phyloP scores from a whole-genome alignment of 2,113 vertebrate species.

The Notiomystis cincta region DNA sequence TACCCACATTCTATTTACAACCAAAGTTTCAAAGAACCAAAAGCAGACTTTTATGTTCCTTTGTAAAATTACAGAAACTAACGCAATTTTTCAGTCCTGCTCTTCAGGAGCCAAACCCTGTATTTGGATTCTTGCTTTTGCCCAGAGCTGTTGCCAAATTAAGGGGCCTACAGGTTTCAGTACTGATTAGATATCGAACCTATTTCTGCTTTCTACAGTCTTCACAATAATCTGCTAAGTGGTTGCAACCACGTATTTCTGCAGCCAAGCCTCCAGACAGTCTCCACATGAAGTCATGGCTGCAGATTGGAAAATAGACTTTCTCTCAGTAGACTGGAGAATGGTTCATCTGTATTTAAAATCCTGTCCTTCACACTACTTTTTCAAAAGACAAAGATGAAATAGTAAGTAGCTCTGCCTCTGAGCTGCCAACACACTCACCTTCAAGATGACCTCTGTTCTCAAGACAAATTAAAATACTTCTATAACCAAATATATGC shows the following conservation, averaged over 20 bases:
- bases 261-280: not conserved
- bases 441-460: not conserved
- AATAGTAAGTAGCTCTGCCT: not conserved
- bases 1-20: too few relatives aligned
- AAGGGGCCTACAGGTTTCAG: not conserved
- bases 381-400: not conserved
- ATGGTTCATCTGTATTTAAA: not conserved
- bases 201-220: not conserved
- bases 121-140: not conserved
- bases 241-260: accelerated
- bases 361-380: not conserved
- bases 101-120: not conserved
- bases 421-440: not conserved
- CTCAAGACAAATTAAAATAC: not conserved
- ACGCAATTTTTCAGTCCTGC: not conserved
- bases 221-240: not conserved
- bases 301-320: not conserved
- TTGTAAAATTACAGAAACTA: not conserved
- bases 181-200: not conserved
- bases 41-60: not conserved
- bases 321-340: not conserved
- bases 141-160: not conserved
- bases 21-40: not conserved
- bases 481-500: not conserved
- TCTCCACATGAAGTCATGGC: not conserved